Evolutionary conservation across 2,888 invertebrate genomes (phyloP).

Genomic region (Argyresthia albistria): DNA sequence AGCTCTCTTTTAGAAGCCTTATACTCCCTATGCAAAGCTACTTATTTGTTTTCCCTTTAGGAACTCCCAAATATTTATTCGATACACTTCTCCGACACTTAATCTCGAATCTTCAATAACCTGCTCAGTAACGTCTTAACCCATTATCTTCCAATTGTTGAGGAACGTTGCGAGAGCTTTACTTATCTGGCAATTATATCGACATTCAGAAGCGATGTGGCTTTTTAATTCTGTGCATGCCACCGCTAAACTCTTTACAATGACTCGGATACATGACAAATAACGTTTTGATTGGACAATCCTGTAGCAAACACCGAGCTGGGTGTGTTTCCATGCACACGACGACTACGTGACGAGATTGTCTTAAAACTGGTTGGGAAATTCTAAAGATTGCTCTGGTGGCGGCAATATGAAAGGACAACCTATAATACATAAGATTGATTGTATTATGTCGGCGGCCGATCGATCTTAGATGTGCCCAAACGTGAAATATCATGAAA

Average conservation of each 20-base stretch:
- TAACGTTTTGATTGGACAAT: conserved; percentile 66
- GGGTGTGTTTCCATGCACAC: conserved; percentile 16
- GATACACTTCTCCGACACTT: conserved; percentile 10
- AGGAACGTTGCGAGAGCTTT: conserved; percentile 44
- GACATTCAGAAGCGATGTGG: conserved; percentile 67
- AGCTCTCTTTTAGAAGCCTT: no score
- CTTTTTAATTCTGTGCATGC: conserved; percentile 58
- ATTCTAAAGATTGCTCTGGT: neutral
- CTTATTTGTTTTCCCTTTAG: neutral
- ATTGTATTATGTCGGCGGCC: no score
- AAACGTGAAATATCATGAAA: no score
- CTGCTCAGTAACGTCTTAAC: conserved; percentile 52
- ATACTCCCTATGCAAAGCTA: no score
- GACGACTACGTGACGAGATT: neutral
- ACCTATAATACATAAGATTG: conserved; percentile 20
- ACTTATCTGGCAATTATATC: conserved; percentile 71
- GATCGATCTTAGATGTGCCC: no score
- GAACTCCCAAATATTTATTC: neutral
- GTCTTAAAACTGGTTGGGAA: neutral
- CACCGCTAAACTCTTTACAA: conserved; percentile 61
- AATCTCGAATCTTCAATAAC: conserved; percentile 49
- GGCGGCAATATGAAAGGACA: conserved; percentile 12
- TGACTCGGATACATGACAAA: conserved; percentile 67
- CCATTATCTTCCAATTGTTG: conserved; percentile 57
- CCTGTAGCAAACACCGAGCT: conserved; percentile 28